Percentiles rank a stretch among this genome's conserved stretches.
Conservation (phyloP, 2,888 invertebrate genomes). For the Dolomedes plantarius region DNA sequence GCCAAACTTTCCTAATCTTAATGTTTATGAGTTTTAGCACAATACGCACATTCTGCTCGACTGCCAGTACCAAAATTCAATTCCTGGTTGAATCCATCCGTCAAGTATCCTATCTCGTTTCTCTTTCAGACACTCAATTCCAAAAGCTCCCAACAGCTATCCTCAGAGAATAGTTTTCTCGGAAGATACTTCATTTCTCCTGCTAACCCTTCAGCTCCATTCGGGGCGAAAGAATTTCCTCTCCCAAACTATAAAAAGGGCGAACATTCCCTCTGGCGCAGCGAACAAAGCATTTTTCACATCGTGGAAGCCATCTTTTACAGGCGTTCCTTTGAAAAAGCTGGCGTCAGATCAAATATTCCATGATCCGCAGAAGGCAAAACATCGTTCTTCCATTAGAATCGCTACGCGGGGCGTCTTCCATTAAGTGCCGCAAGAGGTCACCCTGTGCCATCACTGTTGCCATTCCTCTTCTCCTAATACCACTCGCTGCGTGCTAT, state of each 20-base stretch:
- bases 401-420: conserved; percentile 62
- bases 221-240: neutral
- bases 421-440: conserved; percentile 69
- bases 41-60: too few species aligned
- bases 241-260: neutral
- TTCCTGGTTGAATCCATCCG: too few species aligned
- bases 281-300: conserved; percentile 62
- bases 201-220: neutral
- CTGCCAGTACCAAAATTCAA: too few species aligned
- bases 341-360: conserved; percentile 65
- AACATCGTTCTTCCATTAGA: conserved; percentile 70
- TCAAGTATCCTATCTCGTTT: too few species aligned
- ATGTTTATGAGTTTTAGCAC: too few species aligned
- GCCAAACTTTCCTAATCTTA: too few species aligned
- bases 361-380: conserved; percentile 67
- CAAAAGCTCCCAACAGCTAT: neutral
- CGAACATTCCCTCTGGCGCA: neutral
- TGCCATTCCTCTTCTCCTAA: conserved; percentile 33
- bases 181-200: neutral
- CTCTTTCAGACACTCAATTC: too few species aligned
- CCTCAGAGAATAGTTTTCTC: neutral
- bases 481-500: conserved; percentile 27
- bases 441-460: conserved; percentile 65
- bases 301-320: conserved; percentile 44
- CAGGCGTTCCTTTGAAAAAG: conserved; percentile 47